Conservation (phyloP, 2,888 invertebrate species). For the Tortricodes alternella region DNA sequence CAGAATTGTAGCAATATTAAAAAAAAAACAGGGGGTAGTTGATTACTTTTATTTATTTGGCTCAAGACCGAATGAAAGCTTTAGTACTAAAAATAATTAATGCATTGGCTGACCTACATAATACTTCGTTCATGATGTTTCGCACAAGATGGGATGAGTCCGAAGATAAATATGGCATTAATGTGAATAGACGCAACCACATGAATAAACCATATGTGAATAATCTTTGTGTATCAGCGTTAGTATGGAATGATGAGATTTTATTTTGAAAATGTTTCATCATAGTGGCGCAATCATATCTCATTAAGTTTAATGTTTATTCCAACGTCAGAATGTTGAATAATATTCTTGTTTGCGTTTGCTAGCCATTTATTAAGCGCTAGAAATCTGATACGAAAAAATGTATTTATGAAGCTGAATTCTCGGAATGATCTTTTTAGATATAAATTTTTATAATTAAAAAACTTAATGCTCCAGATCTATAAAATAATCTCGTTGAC, state of each 20-base stretch:
- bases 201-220: slow-evolving; percentile 76
- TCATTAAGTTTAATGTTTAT: slow-evolving; percentile 28
- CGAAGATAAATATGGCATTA: slow-evolving; percentile 60
- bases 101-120: slow-evolving; percentile 20
- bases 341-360: no score
- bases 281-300: slow-evolving; percentile 37
- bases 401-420: no score
- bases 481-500: no score
- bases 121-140: slow-evolving; percentile 42
- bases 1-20: not conserved
- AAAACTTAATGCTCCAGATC: no score
- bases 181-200: slow-evolving; percentile 56
- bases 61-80: slow-evolving; percentile 29
- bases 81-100: not conserved
- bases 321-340: no score
- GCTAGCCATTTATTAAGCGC: no score
- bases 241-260: slow-evolving; percentile 52
- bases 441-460: no score
- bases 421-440: no score
- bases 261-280: slow-evolving; percentile 31
- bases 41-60: not conserved
- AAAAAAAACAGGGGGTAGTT: not conserved
- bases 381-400: no score
- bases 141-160: slow-evolving; percentile 53
- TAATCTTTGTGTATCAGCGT: slow-evolving; percentile 60